Base-by-base conservation (phyloP, 2,113 vertebrate species). In the Dromiciops gliroides region DNA sequence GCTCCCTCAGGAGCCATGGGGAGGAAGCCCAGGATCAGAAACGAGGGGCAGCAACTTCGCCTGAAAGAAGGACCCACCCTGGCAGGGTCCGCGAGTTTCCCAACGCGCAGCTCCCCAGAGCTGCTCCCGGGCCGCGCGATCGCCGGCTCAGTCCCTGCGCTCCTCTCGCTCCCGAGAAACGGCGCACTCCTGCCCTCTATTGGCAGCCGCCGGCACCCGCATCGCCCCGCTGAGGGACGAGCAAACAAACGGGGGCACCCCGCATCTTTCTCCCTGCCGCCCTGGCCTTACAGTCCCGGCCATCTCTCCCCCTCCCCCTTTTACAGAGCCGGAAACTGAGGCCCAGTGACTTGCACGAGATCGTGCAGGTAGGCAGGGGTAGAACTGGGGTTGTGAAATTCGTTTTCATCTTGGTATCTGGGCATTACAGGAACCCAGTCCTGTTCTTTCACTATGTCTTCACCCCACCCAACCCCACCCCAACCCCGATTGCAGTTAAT, bases 161-260 rank as follows among this genome's bases (percentile, higher is more conserved):
- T 52, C 52, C 24, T 5, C 60, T 67, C 60, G 52, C 3, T 23
- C 23, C 83, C 2, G 94, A 98, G 97, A 94, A 96, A 97, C 97
- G 97, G 99, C 98, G 92, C 98, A 98, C 98, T 99, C 99, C 99
- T 99, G 99, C 99, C 99, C 99, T 99, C 99, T 99, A 96, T 99
- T 98, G 99, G 99, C 96, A 16, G 47, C 51, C 49, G 19, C 89
- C 0, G 83, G 95, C 93, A 95, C 96, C 60, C 10, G 91, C 96
- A 96, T 56, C 12, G 28, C 48, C 60, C 37, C 16, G 67, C 1
- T 2, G 37, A 44, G 67, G 67, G 67, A 83, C 37, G 14, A 22
- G 67, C 67, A 44, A 22, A 22, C 67, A 8, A 31, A 14, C 56
- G 7, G 28, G 37, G 67, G 16, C 19, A 8, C 37, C 19, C 67